Evolutionary conservation across 1,140 invertebrate genomes (phyloP).

Genomic region (Dreissena polymorpha): DNA sequence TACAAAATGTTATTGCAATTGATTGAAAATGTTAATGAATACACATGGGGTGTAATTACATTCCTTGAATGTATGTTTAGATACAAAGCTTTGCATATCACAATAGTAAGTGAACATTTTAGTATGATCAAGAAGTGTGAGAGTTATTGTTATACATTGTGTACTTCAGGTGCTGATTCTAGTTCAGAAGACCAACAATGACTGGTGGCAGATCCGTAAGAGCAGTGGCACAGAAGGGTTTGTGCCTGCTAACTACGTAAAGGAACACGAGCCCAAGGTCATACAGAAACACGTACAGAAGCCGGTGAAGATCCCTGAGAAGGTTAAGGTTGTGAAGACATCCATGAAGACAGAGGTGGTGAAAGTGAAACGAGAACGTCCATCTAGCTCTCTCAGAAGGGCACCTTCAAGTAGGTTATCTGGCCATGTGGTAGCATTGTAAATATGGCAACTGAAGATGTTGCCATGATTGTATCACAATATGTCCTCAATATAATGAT

Average conservation of each 20-base stretch:
- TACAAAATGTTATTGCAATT: too few species aligned
- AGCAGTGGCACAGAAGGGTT: constrained; percentile 95
- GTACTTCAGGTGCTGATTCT: constrained; percentile 89
- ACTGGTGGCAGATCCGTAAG: constrained; percentile 99
- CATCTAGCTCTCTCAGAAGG: constrained; percentile 67
- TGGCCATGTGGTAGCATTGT: too few species aligned
- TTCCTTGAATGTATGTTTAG: neutral
- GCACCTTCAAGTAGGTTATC: constrained; percentile 74
- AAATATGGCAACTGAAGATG: too few species aligned
- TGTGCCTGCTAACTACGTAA: constrained; percentile 98
- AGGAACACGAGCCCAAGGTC: constrained; percentile 94
- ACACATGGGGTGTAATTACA: too few species aligned
- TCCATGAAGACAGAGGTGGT: constrained; percentile 86
- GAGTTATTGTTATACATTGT: too few species aligned
- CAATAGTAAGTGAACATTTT: neutral
- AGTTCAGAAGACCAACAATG: constrained; percentile 95
- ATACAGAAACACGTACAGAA: constrained; percentile 90
- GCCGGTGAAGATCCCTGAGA: constrained; percentile 90
- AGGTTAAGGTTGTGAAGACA: constrained; percentile 93
- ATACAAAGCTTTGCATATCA: neutral
- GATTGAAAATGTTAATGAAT: too few species aligned
- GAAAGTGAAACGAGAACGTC: constrained; percentile 68
- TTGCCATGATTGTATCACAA: too few species aligned
- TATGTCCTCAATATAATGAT: too few species aligned
- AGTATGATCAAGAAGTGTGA: neutral